Base-by-base conservation (phyloP, 1,140 invertebrate species). In the Rhizoglyphus robini region DNA sequence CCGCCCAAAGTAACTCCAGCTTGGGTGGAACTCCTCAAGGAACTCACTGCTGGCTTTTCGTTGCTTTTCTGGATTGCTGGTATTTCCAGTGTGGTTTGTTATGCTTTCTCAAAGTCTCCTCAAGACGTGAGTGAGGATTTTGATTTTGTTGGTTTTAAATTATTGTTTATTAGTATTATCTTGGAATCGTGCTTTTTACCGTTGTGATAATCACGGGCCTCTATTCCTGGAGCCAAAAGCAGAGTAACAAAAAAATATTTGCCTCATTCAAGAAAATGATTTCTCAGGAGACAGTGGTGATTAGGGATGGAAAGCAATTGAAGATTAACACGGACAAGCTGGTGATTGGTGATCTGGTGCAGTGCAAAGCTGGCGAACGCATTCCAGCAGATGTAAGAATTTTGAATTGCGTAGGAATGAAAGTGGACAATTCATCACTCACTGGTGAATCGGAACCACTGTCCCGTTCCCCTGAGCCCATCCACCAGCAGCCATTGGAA, bases 301-400 rank as follows among this genome's bases (percentile, higher is more conserved):
- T 97, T 70, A 83, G 95, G 69, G 88, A 94, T 78, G 93, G 94
- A 67, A 85, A 93, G 75, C 94, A 93, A 74, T 76, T 89, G 66
- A 93, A 88, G 62, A 77, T 96, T 57, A 83, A 84, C 54, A 90
- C 90, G 68, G 89, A 93, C 66, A 73, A 77, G 68, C 66, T 74
- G 51, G 62, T 87, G 0, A 70, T 87, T 15, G 88, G 88, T 20
- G 88, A 92, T 73, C 76, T 91, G 46, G 83, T 91, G 0, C 84
- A 89, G 71, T 83, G 90, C 70, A 83, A 81, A 69, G 82, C 84
- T 68, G 88, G 88, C 8, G 87, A 92, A 73, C 79, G 87, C 51
- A 82, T 60, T 23, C 58, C 58, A 18, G 58, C 58, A 31, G 58
- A 60, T 34, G 29, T 60, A 8, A 5, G 58, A 8, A 60, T 60